Percentiles rank a stretch among this genome's conserved stretches.
These are phyloP conservation scores for Stylophora pistillata DNA, from an alignment of 64 coral and sea anemone genomes.

Conservation along the genomic window DNA sequence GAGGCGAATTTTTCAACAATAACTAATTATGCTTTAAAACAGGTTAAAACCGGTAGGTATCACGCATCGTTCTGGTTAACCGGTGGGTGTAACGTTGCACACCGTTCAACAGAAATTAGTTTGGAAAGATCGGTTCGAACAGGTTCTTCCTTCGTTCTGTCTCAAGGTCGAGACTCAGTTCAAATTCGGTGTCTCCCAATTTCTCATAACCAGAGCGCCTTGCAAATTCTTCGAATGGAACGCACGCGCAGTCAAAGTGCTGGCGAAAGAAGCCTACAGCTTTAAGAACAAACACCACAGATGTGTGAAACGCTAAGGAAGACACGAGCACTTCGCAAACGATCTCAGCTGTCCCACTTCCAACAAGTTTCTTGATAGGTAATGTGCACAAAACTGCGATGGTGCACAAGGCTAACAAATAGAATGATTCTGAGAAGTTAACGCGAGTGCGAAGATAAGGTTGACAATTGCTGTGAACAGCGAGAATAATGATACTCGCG, in stretches of 20 bases:
- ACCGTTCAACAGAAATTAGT: no score
- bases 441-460: conserved; percentile 20
- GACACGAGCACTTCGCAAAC: conserved; percentile 17
- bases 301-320: conserved; percentile 33
- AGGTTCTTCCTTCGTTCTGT: conserved; percentile 14
- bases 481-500: conserved; percentile 49
- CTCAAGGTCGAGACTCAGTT: background rate
- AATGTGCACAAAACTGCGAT: no score
- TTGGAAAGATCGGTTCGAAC: conserved; percentile 56
- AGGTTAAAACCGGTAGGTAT: no score
- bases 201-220: conserved; percentile 15
- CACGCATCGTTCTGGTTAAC: no score
- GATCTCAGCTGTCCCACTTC: background rate
- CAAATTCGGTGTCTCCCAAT: conserved; percentile 8
- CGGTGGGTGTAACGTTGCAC: no score
- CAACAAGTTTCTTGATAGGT: conserved; percentile 23
- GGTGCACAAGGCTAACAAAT: conserved; percentile 54
- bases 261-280: conserved; percentile 19
- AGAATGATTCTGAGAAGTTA: conserved; percentile 45
- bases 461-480: conserved; percentile 66
- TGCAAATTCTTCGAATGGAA: background rate
- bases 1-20: no score
- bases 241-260: background rate
- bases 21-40: no score
- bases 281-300: conserved; percentile 29